Base-by-base conservation (phyloP, 1,140 invertebrate genomes). In the Gonioctena quinquepunctata region DNA sequence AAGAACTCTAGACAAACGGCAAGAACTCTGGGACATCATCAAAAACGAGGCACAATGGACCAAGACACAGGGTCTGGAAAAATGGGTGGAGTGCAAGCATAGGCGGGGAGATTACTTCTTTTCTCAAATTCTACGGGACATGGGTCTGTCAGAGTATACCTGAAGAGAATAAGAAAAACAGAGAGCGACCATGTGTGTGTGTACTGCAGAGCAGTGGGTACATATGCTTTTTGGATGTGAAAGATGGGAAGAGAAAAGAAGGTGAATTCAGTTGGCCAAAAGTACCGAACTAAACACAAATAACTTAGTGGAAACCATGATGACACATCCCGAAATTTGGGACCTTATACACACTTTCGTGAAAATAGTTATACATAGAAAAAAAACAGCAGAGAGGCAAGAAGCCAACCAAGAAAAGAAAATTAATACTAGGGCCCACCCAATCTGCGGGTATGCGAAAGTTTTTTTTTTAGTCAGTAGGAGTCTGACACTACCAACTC, bases 1-100 rank as follows among this genome's bases (percentile, higher is more conserved):
- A 19, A 60, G 26, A 25, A 27, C 63, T 16, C n/a, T 52, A n/a
- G 19, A 22, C 7, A 65, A 26, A n/a, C 26, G 63, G 63, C 63
- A 65, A 28, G 19, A 65, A 22, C n/a, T 23, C 11, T 66, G 65
- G 65, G n/a, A 57, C 5, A 23, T 4, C 5, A 23, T 5, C 56
- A 16, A 3, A 22, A 25, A 59, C 23, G 18, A 59, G 22, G 16
- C 56, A 23, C 22, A 25, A 59, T 59, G 56, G 56, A 59, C 56
- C 4, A 59, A 59, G 7, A 59, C 25, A 23, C 16, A 4, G 25
- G 7, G 25, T 22, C 56, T 59, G 52, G 18, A 21, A 18, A 21
- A 6, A 48, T 64, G 62, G 33, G 2, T 6, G 3, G 18, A 48
- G 5, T 7, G 33, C 16, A 18, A 48, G 3, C 48, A 49, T 49